Conservation (phyloP, 2,797 vertebrate genomes). For the Tragelaphus oryx region DNA sequence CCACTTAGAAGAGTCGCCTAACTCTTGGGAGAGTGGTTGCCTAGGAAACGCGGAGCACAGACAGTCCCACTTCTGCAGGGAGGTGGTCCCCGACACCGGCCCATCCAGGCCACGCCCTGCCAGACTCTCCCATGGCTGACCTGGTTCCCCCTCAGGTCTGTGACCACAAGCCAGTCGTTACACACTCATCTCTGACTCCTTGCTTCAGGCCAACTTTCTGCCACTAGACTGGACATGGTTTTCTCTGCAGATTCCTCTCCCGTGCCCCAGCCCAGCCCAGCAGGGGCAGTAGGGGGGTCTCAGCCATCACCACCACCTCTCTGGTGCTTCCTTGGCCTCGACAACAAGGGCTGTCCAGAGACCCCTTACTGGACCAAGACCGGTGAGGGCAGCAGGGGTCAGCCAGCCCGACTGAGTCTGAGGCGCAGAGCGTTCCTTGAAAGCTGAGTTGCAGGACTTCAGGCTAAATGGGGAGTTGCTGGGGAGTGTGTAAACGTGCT, state of each 20-base stretch:
- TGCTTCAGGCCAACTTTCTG: neutral
- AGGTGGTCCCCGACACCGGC: neutral
- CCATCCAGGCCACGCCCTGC: accelerated
- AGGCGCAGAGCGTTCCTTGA: accelerated
- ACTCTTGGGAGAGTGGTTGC: neutral
- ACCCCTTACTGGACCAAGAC: accelerated
- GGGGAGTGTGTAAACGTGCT: accelerated
- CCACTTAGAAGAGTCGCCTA: neutral
- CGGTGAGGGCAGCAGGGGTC: accelerated
- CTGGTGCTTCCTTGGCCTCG: accelerated
- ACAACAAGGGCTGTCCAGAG: neutral
- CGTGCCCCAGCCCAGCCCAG: neutral
- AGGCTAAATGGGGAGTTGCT: neutral
- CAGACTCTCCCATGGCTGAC: neutral
- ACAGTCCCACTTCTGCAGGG: neutral
- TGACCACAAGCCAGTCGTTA: accelerated
- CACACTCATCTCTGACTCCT: accelerated
- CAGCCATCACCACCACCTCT: accelerated
- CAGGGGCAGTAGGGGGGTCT: neutral
- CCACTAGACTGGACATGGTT: accelerated
- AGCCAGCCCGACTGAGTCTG: accelerated
- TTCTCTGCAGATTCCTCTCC: neutral
- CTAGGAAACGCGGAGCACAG: accelerated
- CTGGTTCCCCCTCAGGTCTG: neutral
- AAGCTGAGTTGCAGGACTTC: no score